Percentiles rank a stretch among this genome's conserved stretches.
phyloP scores from a whole-genome alignment of 1,140 invertebrate genomes.

The Pemphigus obesinymphae region DNA sequence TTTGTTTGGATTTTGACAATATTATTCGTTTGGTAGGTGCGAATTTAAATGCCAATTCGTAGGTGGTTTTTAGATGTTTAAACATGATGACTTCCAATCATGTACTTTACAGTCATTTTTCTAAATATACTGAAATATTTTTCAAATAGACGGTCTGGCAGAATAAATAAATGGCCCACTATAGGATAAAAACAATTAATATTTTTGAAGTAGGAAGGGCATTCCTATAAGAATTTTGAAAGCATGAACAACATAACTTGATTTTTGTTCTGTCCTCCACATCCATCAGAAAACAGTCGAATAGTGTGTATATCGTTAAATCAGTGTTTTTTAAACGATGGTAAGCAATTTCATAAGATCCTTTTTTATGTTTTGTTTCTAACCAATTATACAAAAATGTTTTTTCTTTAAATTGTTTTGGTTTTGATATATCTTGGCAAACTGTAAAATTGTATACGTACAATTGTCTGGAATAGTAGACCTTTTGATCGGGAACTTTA shows the following conservation, averaged over 20 bases:
- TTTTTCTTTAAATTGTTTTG: constrained; percentile 45
- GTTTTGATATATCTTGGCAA: constrained; percentile 46
- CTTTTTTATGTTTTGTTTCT: constrained; percentile 48
- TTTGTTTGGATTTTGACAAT: not conserved
- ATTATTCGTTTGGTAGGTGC: not conserved
- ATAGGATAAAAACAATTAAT: constrained; percentile 48
- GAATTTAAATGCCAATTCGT: constrained; percentile 40
- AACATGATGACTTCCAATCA: constrained; percentile 31
- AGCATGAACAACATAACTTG: constrained; percentile 41
- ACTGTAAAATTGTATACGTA: constrained; percentile 49
- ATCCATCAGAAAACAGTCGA: constrained; percentile 36
- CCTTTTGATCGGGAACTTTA: not conserved
- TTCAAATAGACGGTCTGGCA: constrained; percentile 49
- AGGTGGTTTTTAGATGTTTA: not conserved
- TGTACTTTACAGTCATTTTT: constrained; percentile 41
- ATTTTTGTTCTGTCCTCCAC: constrained; percentile 42
- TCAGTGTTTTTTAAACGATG: constrained; percentile 39
- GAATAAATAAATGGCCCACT: constrained; percentile 48
- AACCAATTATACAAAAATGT: constrained; percentile 48
- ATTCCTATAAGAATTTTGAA: constrained; percentile 44
- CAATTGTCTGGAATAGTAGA: constrained; percentile 44
- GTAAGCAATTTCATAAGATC: constrained; percentile 48
- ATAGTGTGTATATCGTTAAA: constrained; percentile 33
- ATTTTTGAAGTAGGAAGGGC: not conserved
- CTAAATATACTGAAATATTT: constrained; percentile 46